phyloP scores from a whole-genome alignment of 2,888 invertebrate genomes.

The Andrena praecox region DNA sequence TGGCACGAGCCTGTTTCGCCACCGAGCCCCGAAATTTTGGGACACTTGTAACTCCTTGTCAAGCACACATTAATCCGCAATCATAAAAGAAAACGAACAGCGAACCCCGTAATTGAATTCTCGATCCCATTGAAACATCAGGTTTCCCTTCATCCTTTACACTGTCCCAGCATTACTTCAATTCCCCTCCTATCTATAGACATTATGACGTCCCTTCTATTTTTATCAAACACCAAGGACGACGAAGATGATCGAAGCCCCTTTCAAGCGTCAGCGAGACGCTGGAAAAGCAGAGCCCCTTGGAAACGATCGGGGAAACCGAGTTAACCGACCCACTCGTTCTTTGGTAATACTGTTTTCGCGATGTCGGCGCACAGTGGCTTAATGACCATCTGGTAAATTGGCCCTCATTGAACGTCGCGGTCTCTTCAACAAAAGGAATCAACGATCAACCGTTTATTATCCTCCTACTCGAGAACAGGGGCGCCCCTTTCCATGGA shows the following conservation, averaged over 20 bases:
- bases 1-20: too few species aligned
- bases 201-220: constrained; percentile 13
- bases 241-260: constrained; percentile 13
- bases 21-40: too few species aligned
- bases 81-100: too few species aligned
- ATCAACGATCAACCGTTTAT: constrained; percentile 50
- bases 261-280: background rate
- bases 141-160: background rate
- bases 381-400: constrained; percentile 54
- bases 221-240: constrained; percentile 5
- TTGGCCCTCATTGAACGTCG: constrained; percentile 37
- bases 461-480: constrained; percentile 31
- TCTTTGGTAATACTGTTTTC: constrained; percentile 30
- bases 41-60: too few species aligned
- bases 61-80: too few species aligned
- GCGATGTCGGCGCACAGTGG: constrained; percentile 27
- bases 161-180: background rate
- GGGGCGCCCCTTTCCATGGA: constrained; percentile 20
- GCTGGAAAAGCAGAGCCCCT: constrained; percentile 11
- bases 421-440: constrained; percentile 34
- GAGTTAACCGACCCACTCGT: constrained; percentile 42
- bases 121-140: too few species aligned
- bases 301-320: constrained; percentile 1
- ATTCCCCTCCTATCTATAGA: background rate
- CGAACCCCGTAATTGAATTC: too few species aligned